Base-by-base conservation (phyloP, 2,888 invertebrate species). In the Atethmia centrago region DNA sequence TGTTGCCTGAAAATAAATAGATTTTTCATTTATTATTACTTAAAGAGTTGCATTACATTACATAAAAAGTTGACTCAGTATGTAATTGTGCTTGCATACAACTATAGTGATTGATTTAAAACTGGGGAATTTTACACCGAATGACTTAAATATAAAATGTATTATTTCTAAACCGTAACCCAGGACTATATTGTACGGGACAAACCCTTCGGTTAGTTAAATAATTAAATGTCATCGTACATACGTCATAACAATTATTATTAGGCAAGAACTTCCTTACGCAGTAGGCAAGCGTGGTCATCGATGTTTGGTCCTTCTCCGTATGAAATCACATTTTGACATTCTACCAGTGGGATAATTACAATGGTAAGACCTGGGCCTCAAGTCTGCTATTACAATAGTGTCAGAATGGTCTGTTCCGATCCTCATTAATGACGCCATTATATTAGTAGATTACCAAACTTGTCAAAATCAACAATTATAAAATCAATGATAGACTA, bases 161-260 rank as follows among this genome's bases (percentile, higher is more conserved):
- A 25, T 55, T 58, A 77, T 63, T 61, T 47, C 21, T 61, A 53
- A 70, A 79, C 45, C 21, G 21, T 71, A 47, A 56, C 49, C 25
- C 28, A 42, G 40, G 12, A 19, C 14, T 63, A 9, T 56, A n/a
- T 36, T 51, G 16, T 45, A 66, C 21, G 51, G 77, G 62, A 31
- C 21, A 66, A 66, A 47, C 25, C 56, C 40, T 74, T 45, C 0
- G 5, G 56, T 31, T 61, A 40, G 51, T 62, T 65, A 59, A 58
- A n/a, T n/a, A 47, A 9, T 42, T n/a, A 51, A 64, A 16, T 80
- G 21, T 45, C 19, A 51, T 40, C 19, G 16, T 45, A 31, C 3
- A 56, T 53, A 81, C 45, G 81, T 65, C 59, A 77, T 47, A 19
- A 51, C 45, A 25, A 14, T 49, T 40, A 42, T 28, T 69, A 62